phyloP scores from a whole-genome alignment of 1,140 invertebrate genomes.

The Galleria mellonella region DNA sequence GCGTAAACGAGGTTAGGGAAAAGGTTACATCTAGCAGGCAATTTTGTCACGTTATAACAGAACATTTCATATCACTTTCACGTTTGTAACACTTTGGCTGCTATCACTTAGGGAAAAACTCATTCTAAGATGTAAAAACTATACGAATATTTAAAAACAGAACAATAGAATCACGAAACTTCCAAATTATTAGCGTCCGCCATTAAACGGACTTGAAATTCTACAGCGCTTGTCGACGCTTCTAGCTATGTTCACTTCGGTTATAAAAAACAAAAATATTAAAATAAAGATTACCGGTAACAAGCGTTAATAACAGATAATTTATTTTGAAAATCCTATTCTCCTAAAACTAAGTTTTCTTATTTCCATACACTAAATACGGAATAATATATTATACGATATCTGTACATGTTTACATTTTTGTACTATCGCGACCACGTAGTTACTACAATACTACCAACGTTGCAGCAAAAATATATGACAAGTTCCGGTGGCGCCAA shows the following conservation, averaged over 20 bases:
- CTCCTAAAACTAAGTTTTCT: no score
- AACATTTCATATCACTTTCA: constrained; percentile 69
- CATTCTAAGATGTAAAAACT: constrained; percentile 38
- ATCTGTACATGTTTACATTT: constrained; percentile 68
- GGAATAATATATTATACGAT: no score
- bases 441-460: constrained; percentile 60
- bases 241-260: constrained; percentile 67
- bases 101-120: constrained; percentile 50
- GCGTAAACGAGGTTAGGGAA: constrained; percentile 82
- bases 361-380: no score
- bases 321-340: no score
- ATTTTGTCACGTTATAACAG: constrained; percentile 68
- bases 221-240: constrained; percentile 68
- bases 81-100: constrained; percentile 50
- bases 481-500: constrained; percentile 65
- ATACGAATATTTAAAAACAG: constrained; percentile 52
- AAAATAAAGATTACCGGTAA: neutral
- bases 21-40: constrained; percentile 75
- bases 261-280: constrained; percentile 54
- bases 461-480: constrained; percentile 19
- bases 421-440: constrained; percentile 66
- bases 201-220: constrained; percentile 70
- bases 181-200: constrained; percentile 73
- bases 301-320: no score
- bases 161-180: constrained; percentile 73